Base-by-base conservation (phyloP, 2,888 invertebrate genomes). In the Hirtodrosophila confusa region DNA sequence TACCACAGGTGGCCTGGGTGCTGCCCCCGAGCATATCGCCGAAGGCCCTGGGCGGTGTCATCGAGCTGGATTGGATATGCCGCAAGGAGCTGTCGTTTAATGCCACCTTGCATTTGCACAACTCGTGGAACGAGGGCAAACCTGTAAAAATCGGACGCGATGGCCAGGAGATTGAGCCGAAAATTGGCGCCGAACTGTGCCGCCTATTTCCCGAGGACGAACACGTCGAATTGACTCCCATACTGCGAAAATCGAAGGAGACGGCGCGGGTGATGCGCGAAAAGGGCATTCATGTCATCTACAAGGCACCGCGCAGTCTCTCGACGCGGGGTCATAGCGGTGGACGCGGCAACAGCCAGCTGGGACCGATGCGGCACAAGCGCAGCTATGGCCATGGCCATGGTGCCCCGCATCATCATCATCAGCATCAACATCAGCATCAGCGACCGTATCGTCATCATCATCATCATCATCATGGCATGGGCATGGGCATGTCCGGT, bases 111-210 rank as follows among this genome's bases (percentile, higher is more conserved):
- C 98, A 99, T 91, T 93, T 99, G 66, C 97, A 97, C 89, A 99
- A 99, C 92, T 96, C 97, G 4, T 99, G 98, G 98, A 99, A 99
- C 93, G 98, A 99, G 90, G 97, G 98, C 44, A 98, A 98, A 92
- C 98, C 98, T 60, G 99, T 99, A 0, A 99, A 99, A 93, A 99
- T 99, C 88, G 99, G 98, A n/a, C 94, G 99, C 70, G 99, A 99
- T 93, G 99, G 99, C 0, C 96, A 99, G 93, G 99, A 99, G 93
- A 97, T 99, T 78, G 99, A 99, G 91, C 98, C 98, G 3, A 95
- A 96, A 91, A 97, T 98, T 55, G 99, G 98, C 12, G 97, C 97
- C 91, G 97, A 98, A 90, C 92, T 99, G 63, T 99, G 92, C 66
- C 94, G 98, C 65, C 92, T 99, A 45, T 99, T 99, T 92, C 96